Evolutionary conservation across 2,888 invertebrate species (phyloP).

Genomic region (Drosophila neonasuta): DNA sequence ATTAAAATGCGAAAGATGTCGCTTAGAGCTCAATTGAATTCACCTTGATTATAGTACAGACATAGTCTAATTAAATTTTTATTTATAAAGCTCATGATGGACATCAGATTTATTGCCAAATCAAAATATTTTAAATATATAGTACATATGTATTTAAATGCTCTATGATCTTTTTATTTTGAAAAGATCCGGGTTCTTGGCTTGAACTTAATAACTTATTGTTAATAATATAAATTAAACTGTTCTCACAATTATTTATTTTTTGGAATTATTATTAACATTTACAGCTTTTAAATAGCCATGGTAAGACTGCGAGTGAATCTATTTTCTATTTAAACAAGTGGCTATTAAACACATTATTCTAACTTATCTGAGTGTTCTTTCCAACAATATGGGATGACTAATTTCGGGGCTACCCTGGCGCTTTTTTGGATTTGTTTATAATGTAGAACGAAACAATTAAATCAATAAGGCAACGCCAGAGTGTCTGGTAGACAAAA

Average conservation of each 20-base stretch:
- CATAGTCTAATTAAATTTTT: background rate
- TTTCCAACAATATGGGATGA: background rate
- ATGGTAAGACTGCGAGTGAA: too few species aligned
- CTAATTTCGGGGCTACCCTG: background rate
- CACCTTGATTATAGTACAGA: too few species aligned
- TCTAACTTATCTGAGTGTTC: background rate
- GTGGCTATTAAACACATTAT: background rate
- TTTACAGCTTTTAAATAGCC: too few species aligned
- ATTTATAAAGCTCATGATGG: background rate
- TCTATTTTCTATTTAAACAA: too few species aligned
- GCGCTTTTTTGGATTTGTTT: background rate
- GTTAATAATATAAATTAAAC: too few species aligned
- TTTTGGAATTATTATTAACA: too few species aligned
- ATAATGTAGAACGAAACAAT: constrained; percentile 11
- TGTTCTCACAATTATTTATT: too few species aligned
- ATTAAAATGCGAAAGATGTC: too few species aligned
- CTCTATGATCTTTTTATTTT: background rate
- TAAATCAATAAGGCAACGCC: constrained; percentile 18
- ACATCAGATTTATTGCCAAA: background rate
- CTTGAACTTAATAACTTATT: background rate
- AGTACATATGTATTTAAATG: background rate
- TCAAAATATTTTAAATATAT: background rate
- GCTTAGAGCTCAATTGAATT: too few species aligned
- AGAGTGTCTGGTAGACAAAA: constrained; percentile 32
- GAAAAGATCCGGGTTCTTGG: background rate